These are phyloP conservation scores for Hypena proboscidalis DNA, from an alignment of 2,888 invertebrate genomes.

Conservation along the genomic window DNA sequence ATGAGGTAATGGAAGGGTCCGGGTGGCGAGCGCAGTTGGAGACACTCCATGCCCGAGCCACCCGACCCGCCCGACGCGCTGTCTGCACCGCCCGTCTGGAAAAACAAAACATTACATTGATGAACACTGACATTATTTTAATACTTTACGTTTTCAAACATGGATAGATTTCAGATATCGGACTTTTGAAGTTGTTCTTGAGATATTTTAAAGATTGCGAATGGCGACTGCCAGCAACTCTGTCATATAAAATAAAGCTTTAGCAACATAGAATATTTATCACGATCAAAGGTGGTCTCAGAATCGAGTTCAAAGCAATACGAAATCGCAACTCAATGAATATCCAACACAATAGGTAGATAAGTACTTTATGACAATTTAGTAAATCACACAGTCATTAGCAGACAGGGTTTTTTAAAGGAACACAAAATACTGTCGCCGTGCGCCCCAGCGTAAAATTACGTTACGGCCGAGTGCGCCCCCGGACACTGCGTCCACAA, in stretches of 20 bases:
- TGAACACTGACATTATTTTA: no score
- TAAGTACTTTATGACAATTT: constrained; percentile 33
- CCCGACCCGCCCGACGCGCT: constrained; percentile 85
- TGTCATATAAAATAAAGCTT: no score
- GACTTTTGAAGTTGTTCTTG: no score
- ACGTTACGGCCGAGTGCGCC: constrained; percentile 61
- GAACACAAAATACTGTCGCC: constrained; percentile 59
- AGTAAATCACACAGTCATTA: constrained; percentile 42
- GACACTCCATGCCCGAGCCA: constrained; percentile 92
- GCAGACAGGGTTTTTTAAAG: constrained; percentile 41
- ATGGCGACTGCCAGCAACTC: no score
- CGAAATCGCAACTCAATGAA: neutral
- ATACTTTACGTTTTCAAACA: no score
- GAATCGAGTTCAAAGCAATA: no score
- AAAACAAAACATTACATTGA: constrained; percentile 34
- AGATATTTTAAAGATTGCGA: no score
- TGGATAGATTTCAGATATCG: no score
- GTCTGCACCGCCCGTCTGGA: constrained; percentile 83
- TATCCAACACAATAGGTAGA: constrained; percentile 13
- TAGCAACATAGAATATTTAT: no score
- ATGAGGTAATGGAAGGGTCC: constrained; percentile 93
- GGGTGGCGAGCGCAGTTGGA: constrained; percentile 89
- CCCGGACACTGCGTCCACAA: constrained; percentile 56
- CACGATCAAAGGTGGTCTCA: no score
- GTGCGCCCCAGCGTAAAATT: constrained; percentile 70